Evolutionary conservation across 37 sponge, comb jelly and placozoan species (phyloP), one percentile per base, ranked within the genome.

Genomic region (Halichondria panicea): DNA sequence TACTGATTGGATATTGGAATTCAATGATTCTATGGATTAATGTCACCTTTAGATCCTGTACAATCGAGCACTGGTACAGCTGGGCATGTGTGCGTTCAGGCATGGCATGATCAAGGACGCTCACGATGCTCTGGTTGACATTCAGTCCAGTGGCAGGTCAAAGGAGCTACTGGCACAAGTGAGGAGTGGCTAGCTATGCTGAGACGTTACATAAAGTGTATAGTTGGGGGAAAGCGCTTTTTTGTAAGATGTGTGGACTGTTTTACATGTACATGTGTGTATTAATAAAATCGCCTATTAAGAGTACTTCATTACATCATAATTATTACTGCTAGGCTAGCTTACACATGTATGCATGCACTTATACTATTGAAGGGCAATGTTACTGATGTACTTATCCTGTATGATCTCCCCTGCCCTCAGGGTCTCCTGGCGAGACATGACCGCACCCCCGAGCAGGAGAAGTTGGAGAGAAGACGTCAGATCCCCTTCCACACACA

Each of bases 21-120:
- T 15, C 52, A 48, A 18, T 11, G 13, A 48, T 48, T 11, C 13
- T 48, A 11, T 18, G 15, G 11, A 48, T 48, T 48, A 11, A 53
- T 36, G 28, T 28, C 67, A 9, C 56, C 28, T 71, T 12, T 73
- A 97, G 98, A 87, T 97, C 66, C 77, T 95, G 63, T 93, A 99
- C 78, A 99, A 99, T 85, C 59, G 99, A 22, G 83, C 92, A 0
- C 72, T 95, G 80, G 99, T 87, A 0, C 99, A 98, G 83, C 82
- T 98, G 57, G 99, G 99, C n/a, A 88, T 98, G 84, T 98, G 99
- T 85, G 99, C 99, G 5, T 98, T 98, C 75, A 62, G 99, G 3
- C 93, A 98, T 55, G 99, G 99, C 0, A 82, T 85, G 84, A 93
- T 95, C 61, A 88, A 88, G n/a, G 91, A 95, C 60, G 96, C 96